Evolutionary conservation across 2,888 invertebrate genomes (phyloP), one percentile per base, ranked within the genome.

Genomic region (Gisinianus flammeolus): DNA sequence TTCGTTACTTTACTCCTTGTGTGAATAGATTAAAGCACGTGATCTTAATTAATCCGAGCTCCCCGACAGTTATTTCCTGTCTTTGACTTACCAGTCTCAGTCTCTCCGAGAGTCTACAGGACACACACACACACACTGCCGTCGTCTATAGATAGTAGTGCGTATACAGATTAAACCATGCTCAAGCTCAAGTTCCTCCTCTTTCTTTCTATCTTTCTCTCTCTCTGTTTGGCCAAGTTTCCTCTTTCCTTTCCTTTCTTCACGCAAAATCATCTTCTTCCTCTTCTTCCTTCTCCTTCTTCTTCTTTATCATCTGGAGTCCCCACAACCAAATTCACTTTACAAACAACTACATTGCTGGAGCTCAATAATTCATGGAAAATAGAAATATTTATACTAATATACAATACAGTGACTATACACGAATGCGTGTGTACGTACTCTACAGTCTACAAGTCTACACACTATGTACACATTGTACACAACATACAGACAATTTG

Each of bases 11-110:
- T 70, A 30, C 56, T 56, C 64, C 35, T 28, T 71, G 70, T 70
- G 64, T 77, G 77, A 77, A 77, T 70, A 77, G 77, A 77, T 77
- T 77, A 77, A 70, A 64, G 77, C 77, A 77, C 77, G 77, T 77
- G 77, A 77, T 71, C 71, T 77, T 77, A 77, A 77, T 77, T 77
- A 77, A 77, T 77, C 77, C 77, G 64, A 77, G 69, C 75, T n/a
- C 54, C 76, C 68, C 31, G 76, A 76, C 69, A 76, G 58, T 69
- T 76, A 69, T 76, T 69, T 56, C 68, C 76, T 68, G 56, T 76
- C 76, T 76, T 76, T 76, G 68, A 76, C 76, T 76, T 35, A n/a
- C 67, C 44, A 19, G 22, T 58, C 69, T 44, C 16, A 54, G 70
- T 12, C 52, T 52, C 19, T 5, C 64, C 26, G 26, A 10, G 24